phyloP scores from a whole-genome alignment of 2,888 invertebrate genomes.

The Aplocera efformata region DNA sequence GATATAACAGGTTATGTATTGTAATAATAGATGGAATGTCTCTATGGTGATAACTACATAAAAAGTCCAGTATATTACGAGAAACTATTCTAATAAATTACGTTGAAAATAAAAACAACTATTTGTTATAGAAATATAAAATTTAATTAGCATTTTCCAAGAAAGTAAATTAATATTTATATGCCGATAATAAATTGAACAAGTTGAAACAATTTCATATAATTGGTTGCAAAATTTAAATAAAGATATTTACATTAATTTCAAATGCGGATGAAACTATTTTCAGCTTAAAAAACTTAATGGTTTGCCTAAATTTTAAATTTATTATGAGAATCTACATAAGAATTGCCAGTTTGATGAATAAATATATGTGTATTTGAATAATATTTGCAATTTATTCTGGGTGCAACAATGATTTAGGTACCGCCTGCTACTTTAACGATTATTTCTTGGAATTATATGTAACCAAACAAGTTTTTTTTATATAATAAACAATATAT shows the following conservation, averaged over 20 bases:
- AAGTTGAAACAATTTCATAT: not conserved
- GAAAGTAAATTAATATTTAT: not conserved
- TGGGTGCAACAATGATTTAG: not conserved
- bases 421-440: constrained; percentile 2
- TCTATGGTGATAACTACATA: too few relatives aligned
- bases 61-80: too few relatives aligned
- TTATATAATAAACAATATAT: too few relatives aligned
- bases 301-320: not conserved
- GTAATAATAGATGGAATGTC: too few relatives aligned
- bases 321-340: not conserved
- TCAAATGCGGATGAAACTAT: not conserved
- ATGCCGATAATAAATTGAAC: not conserved
- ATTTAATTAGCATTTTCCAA: not conserved
- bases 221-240: constrained; percentile 1
- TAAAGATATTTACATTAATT: not conserved
- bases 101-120: too few relatives aligned
- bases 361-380: constrained; percentile 5
- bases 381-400: constrained; percentile 5
- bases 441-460: constrained; percentile 3
- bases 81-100: too few relatives aligned
- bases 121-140: too few relatives aligned
- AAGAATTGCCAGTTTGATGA: constrained; percentile 1
- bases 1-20: too few relatives aligned
- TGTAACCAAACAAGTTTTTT: too few relatives aligned
- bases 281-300: not conserved